Percentiles rank a stretch among this genome's conserved stretches.
Conservation (phyloP, 2,113 vertebrate species). For the Heterotilapia buettikoferi region DNA sequence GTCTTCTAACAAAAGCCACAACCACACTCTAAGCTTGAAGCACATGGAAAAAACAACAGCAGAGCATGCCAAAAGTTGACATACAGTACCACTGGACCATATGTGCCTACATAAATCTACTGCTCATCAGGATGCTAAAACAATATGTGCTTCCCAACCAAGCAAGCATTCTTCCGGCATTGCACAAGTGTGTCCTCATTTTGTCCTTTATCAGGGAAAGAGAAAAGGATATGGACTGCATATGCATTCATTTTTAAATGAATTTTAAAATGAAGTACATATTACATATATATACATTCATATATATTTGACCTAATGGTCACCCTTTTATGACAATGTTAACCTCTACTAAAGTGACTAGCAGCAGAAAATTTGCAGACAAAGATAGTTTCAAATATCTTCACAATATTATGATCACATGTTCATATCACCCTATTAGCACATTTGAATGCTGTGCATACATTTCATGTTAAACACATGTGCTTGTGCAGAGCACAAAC, state of each 20-base stretch:
- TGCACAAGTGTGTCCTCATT: not conserved
- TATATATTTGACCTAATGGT: not conserved
- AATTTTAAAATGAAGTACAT: not conserved
- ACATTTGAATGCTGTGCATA: not conserved
- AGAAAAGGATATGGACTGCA: not conserved
- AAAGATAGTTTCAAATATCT: not conserved
- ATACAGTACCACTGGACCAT: conserved; percentile 5
- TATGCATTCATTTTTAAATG: not conserved
- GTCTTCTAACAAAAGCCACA: not conserved
- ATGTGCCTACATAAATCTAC: conserved; percentile 34
- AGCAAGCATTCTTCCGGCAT: not conserved
- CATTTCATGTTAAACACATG: not conserved
- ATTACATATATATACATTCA: not conserved
- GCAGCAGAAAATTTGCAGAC: not conserved
- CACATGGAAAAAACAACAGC: conserved; percentile 9
- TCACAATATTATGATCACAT: not conserved
- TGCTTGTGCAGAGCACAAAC: not conserved
- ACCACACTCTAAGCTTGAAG: not conserved
- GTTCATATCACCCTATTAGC: not conserved
- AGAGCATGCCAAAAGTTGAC: conserved; percentile 5
- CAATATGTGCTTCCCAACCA: not conserved
- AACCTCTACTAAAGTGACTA: not conserved
- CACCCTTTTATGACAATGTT: not conserved
- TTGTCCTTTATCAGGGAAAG: not conserved
- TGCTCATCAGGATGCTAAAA: conserved; percentile 18